Percentiles rank a stretch among this genome's conserved stretches.
Evolutionary conservation across 2,113 vertebrate genomes (phyloP).

Genomic region (Alosa alosa): DNA sequence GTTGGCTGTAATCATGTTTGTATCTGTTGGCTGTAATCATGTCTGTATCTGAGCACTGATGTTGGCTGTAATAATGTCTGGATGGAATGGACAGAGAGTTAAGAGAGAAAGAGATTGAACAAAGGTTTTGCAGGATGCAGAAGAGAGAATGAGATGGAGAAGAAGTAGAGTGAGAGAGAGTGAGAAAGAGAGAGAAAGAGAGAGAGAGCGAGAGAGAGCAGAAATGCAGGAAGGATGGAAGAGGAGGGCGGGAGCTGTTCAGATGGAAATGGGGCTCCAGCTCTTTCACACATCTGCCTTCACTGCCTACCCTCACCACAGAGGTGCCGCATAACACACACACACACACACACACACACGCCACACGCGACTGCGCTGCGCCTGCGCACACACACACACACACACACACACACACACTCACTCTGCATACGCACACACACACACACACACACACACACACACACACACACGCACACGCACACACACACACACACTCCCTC

Average conservation of each 20-base stretch:
- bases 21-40: too few relatives aligned
- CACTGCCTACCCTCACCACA: background rate
- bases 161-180: too few relatives aligned
- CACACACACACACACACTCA: background rate
- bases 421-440: background rate
- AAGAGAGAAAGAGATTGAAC: too few relatives aligned
- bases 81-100: too few relatives aligned
- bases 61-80: too few relatives aligned
- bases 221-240: background rate
- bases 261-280: background rate
- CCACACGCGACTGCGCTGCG: too few relatives aligned
- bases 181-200: background rate
- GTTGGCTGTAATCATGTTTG: too few relatives aligned
- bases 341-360: background rate
- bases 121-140: too few relatives aligned
- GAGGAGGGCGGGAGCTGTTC: background rate
- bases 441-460: background rate
- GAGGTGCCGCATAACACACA: background rate
- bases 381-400: background rate
- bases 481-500: too few relatives aligned
- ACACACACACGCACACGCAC: background rate
- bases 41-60: too few relatives aligned
- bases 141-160: too few relatives aligned
- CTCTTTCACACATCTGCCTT: too few relatives aligned
- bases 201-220: background rate